These are phyloP conservation scores for Drosophila busckii DNA, from an alignment of 1,140 invertebrate species.

Conservation along the genomic window DNA sequence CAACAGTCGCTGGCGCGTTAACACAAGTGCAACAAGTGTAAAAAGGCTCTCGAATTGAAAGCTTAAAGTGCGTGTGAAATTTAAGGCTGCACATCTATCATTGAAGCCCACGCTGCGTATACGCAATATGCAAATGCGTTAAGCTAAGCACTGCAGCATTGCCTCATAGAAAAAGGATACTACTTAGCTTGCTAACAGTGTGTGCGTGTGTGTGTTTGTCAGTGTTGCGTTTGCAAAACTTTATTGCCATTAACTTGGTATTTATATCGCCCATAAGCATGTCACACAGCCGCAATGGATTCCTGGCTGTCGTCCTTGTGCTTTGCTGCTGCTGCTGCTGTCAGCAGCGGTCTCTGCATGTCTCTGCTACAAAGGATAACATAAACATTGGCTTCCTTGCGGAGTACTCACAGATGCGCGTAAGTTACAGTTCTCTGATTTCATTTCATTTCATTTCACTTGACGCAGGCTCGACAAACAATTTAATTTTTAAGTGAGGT, in stretches of 20 bases:
- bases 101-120: too few species aligned
- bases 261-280: slow-evolving; percentile 15
- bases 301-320: slow-evolving; percentile 19
- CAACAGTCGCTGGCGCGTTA: background rate
- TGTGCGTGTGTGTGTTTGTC: slow-evolving; percentile 19
- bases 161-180: too few species aligned
- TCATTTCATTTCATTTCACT: too few species aligned
- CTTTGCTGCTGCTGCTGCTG: slow-evolving; percentile 4
- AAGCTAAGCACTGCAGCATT: background rate
- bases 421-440: slow-evolving; percentile 24
- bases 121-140: too few species aligned
- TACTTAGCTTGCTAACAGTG: too few species aligned
- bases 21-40: slow-evolving; percentile 28
- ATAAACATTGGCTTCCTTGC: slow-evolving; percentile 75
- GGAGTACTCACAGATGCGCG: slow-evolving; percentile 69
- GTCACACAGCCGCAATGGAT: slow-evolving; percentile 15
- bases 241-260: slow-evolving; percentile 48
- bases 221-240: slow-evolving; percentile 44
- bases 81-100: slow-evolving; percentile 7
- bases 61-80: too few species aligned
- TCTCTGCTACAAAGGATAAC: slow-evolving; percentile 34
- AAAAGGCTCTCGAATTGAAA: background rate
- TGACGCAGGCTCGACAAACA: too few species aligned
- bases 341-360: slow-evolving; percentile 8
- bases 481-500: too few species aligned